Conservation (phyloP, 1,140 invertebrate genomes). For the Heliconius hermathena region DNA sequence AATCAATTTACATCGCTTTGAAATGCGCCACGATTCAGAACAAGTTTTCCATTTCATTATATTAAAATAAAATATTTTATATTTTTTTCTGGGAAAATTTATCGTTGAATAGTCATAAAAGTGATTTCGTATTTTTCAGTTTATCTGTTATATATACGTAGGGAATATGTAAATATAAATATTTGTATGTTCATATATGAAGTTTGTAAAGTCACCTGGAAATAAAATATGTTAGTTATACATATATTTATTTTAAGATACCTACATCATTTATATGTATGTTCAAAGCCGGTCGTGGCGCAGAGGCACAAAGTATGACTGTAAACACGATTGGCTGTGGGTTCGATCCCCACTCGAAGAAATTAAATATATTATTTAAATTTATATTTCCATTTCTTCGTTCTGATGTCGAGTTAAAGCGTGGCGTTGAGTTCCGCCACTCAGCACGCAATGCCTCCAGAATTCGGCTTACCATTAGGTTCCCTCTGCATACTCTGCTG, state of each 20-base stretch:
- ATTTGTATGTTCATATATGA: too few relatives aligned
- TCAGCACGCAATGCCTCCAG: background rate
- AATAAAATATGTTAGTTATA: too few relatives aligned
- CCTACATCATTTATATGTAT: too few relatives aligned
- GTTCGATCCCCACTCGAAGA: too few relatives aligned
- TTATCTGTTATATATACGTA: background rate
- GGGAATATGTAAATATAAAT: background rate
- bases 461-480: background rate
- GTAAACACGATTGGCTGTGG: too few relatives aligned
- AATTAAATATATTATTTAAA: too few relatives aligned
- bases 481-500: background rate
- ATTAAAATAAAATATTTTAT: conserved; percentile 7
- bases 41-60: conserved; percentile 3
- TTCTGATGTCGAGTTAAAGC: background rate
- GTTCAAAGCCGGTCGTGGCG: background rate
- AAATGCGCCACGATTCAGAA: conserved; percentile 5
- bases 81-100: background rate
- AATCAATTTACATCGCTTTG: conserved; percentile 15
- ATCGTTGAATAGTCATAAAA: background rate
- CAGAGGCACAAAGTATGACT: too few relatives aligned
- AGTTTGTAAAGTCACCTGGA: too few relatives aligned
- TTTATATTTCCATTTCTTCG: too few relatives aligned
- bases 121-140: background rate
- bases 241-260: too few relatives aligned
- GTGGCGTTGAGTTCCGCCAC: background rate